Evolutionary conservation across 2,888 invertebrate genomes (phyloP), one percentile per base, ranked within the genome.

Genomic region (Eupithecia subumbrata): DNA sequence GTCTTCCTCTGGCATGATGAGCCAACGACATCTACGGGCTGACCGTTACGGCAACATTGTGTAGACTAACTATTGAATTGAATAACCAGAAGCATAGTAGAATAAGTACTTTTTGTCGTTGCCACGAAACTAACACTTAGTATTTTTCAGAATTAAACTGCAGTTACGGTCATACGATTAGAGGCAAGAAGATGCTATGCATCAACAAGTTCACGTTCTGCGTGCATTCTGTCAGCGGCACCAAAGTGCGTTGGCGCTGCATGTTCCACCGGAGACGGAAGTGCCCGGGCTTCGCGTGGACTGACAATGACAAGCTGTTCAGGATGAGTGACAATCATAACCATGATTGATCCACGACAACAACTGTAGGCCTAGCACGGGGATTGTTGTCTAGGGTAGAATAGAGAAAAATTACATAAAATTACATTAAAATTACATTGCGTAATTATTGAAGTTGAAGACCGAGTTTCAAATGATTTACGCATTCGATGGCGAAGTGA

Each of bases 151-250:
- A 69, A 45, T n/a, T 77, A 1, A 71, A 69, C 69, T 73, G 75
- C 43, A 64, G 64, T 56, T 77, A 75, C 56, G 77, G 77, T n/a
- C 76, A n/a, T 63, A 75, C 86, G 0, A 78, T 79, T 0, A 79
- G 82, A 1, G 86, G 86, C 0, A 85, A 81, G 60, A 78, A 77
- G 7, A 73, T 85, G 70, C 75, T 86, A 0, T 73, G 78, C 5
- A 68, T 86, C 2, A 83, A 78, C 14, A 78, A 79, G 0, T 87
- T 80, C 67, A 87, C 84, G 0, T 89, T 85, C 73, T 85, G 84
- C 52, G 76, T 77, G 0, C 80, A 84, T 52, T 40, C 67, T 0
- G 43, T 69, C 0, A 25, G 43, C 0, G 80, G 77, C 0, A 43
- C 60, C 0, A 84, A 80, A 63, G 83, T 71, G 0, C 76, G 83